Evolutionary conservation across 30 jellyfish, hydroid and myxozoan genomes (phyloP).

Genomic region (Aurelia aurita complex sp. Pacific): DNA sequence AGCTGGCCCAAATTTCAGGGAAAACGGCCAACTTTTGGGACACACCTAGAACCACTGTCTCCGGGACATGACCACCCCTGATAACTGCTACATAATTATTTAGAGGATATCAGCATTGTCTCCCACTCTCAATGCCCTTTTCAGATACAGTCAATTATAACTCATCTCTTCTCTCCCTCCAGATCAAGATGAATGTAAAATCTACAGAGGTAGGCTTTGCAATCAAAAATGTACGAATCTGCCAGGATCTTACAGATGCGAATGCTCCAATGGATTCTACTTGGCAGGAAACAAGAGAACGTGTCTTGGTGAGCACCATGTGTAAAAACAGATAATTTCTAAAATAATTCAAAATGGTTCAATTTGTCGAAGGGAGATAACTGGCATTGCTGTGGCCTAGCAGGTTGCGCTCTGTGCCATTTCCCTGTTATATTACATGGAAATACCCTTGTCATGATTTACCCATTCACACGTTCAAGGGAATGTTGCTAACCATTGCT

Average conservation of each 20-base stretch:
- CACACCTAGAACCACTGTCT: too few species aligned
- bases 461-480: too few species aligned
- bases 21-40: too few species aligned
- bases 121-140: too few species aligned
- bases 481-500: too few species aligned
- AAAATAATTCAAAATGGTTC: neutral
- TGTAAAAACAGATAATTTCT: neutral
- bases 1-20: too few species aligned
- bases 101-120: too few species aligned
- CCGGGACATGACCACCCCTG: too few species aligned
- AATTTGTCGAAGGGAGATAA: neutral
- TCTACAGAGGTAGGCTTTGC: conserved; percentile 66
- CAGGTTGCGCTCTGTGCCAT: neutral
- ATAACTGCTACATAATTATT: too few species aligned
- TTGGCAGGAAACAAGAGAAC: conserved; percentile 69
- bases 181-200: conserved; percentile 78
- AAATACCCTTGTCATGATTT: too few species aligned
- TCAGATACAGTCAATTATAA: too few species aligned
- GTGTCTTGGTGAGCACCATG: conserved; percentile 51
- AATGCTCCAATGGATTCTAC: conserved; percentile 52
- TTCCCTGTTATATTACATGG: too few species aligned
- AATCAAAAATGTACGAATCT: conserved; percentile 59
- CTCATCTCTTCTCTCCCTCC: neutral
- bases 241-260: conserved; percentile 78
- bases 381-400: neutral